Percentiles rank a stretch among this genome's conserved stretches.
Conservation (phyloP, 2,797 vertebrate genomes). For the Hippocampus kuda region DNA sequence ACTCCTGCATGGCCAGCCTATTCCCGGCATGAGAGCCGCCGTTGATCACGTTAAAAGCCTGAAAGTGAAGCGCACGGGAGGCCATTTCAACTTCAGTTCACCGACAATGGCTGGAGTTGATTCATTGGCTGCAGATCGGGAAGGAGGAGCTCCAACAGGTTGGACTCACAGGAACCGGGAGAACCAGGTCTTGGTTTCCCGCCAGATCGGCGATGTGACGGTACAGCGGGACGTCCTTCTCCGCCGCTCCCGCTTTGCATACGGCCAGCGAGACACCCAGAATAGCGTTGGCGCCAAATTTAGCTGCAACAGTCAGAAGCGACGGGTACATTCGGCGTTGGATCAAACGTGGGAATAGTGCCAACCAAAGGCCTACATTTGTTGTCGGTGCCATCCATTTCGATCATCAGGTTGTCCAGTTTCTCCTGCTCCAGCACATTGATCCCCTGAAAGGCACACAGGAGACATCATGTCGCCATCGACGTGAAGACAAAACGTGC, state of each 20-base stretch:
- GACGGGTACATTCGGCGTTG: not conserved
- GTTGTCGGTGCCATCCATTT: conserved; percentile 90
- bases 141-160: not conserved
- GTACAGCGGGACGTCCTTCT: conserved; percentile 81
- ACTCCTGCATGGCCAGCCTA: conserved; percentile 90
- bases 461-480: not conserved
- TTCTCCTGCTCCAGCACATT: conserved; percentile 83
- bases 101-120: not conserved
- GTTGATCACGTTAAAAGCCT: conserved; percentile 93
- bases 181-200: conserved; percentile 80
- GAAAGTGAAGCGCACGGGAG: not conserved
- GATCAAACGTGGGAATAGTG: not conserved
- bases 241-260: conserved; percentile 84
- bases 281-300: conserved; percentile 88
- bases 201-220: conserved; percentile 88
- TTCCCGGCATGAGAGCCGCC: conserved; percentile 88
- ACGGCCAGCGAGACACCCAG: conserved; percentile 83
- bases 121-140: not conserved
- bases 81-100: not conserved
- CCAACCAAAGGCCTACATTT: conserved; percentile 74
- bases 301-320: conserved; percentile 58
- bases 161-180: conserved; percentile 81
- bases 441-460: conserved; percentile 65
- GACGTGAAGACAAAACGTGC: not conserved
- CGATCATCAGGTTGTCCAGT: conserved; percentile 86